Conservation (phyloP, 2,888 invertebrate genomes). For the Erpobdella octoculata region DNA sequence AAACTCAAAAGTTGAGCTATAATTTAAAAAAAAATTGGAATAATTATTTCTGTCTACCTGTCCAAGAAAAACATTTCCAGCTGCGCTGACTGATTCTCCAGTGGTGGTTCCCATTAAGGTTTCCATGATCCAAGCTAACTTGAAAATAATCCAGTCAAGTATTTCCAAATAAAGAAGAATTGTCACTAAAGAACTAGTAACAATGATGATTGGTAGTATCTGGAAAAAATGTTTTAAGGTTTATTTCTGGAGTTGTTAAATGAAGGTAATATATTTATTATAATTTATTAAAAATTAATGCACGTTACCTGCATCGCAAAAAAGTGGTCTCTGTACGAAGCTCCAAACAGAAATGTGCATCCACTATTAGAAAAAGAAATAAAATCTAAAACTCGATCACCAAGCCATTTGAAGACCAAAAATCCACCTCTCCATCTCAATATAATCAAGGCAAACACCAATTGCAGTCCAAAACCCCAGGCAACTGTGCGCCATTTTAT, state of each 20-base stretch:
- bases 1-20: too few species aligned
- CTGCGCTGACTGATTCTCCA: slow-evolving; percentile 83
- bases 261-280: too few species aligned
- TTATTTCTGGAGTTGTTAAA: too few species aligned
- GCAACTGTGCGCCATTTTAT: slow-evolving; percentile 37
- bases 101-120: slow-evolving; percentile 76
- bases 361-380: slow-evolving; percentile 55
- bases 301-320: slow-evolving; percentile 86
- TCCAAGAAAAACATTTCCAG: slow-evolving; percentile 87
- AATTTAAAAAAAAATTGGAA: too few species aligned
- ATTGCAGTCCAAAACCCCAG: slow-evolving; percentile 39
- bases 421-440: slow-evolving; percentile 44
- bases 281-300: too few species aligned
- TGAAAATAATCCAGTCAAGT: slow-evolving; percentile 75
- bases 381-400: slow-evolving; percentile 37
- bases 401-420: slow-evolving; percentile 60
- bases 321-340: slow-evolving; percentile 51
- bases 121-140: slow-evolving; percentile 69
- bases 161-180: slow-evolving; percentile 74
- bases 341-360: slow-evolving; percentile 73
- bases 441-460: slow-evolving; percentile 54
- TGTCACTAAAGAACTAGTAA: slow-evolving; percentile 80
- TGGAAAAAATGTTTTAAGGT: too few species aligned
- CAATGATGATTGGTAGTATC: slow-evolving; percentile 77
- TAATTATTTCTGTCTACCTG: too few species aligned